phyloP scores from a whole-genome alignment of 2,113 vertebrate genomes.

The Synodontis membranacea region DNA sequence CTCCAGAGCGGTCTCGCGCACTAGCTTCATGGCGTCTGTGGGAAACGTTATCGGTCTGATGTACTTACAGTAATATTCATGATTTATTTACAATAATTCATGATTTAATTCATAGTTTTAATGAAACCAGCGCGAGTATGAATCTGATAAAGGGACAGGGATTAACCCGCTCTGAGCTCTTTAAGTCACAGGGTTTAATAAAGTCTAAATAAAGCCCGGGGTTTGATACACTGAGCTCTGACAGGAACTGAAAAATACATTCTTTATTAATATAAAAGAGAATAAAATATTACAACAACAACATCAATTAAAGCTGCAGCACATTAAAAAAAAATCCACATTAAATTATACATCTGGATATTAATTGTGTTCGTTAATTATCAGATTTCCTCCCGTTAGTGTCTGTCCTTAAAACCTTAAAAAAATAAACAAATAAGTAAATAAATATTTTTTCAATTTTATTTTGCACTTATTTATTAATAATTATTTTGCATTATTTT shows the following conservation, averaged over 20 bases:
- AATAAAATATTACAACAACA: too few relatives aligned
- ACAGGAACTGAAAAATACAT: too few relatives aligned
- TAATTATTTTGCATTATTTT: too few relatives aligned
- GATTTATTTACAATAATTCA: too few relatives aligned
- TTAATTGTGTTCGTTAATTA: background rate
- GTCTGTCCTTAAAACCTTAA: background rate
- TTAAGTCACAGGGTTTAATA: too few relatives aligned
- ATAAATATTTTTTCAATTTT: too few relatives aligned
- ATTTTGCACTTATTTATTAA: too few relatives aligned
- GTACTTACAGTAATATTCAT: background rate
- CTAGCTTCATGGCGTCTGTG: background rate
- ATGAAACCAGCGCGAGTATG: background rate
- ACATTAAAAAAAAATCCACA: background rate
- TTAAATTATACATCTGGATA: background rate
- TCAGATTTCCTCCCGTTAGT: background rate
- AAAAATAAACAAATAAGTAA: too few relatives aligned
- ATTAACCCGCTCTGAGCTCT: background rate
- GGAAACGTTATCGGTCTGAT: too few relatives aligned
- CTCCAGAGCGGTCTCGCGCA: background rate
- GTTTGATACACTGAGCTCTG: too few relatives aligned
- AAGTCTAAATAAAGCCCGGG: too few relatives aligned
- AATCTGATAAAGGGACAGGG: background rate
- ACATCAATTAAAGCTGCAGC: background rate
- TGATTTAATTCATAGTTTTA: background rate
- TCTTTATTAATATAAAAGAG: too few relatives aligned